phyloP scores from a whole-genome alignment of 2,113 vertebrate species.

The Etia nguti region DNA sequence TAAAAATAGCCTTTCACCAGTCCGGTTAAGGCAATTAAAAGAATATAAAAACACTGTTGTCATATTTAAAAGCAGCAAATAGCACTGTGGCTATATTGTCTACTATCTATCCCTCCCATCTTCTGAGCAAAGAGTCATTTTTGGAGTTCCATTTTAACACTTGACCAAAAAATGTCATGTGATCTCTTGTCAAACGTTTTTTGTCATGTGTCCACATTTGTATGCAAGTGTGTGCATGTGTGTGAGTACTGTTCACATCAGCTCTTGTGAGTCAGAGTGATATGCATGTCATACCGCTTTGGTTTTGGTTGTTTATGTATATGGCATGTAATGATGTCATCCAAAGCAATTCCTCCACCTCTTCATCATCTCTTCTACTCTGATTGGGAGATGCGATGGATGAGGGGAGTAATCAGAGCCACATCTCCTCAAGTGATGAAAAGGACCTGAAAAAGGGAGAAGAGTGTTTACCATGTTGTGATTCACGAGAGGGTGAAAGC shows the following conservation, averaged over 20 bases:
- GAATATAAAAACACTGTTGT: neutral
- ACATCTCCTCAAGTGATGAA: conserved; percentile 10
- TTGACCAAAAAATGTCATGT: neutral
- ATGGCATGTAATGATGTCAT: neutral
- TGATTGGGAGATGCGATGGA: conserved; percentile 19
- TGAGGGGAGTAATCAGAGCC: conserved; percentile 28
- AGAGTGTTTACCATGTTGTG: neutral
- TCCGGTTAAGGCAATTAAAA: neutral
- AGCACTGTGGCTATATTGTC: neutral
- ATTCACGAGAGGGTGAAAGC: neutral
- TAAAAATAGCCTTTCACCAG: neutral
- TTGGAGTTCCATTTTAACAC: neutral
- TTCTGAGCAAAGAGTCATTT: neutral
- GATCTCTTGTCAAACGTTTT: neutral
- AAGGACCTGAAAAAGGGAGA: neutral
- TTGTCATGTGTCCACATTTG: neutral
- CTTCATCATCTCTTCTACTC: neutral
- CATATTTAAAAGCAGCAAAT: neutral
- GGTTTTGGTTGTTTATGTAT: conserved; percentile 7
- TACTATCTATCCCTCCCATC: neutral
- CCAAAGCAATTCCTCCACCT: neutral
- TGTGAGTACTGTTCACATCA: neutral
- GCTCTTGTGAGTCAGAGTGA: neutral
- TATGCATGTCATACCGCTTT: neutral
- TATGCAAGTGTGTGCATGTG: neutral